Percentiles rank a stretch among this genome's conserved stretches.
Evolutionary conservation across 2,888 invertebrate species (phyloP).

Genomic region (Drosophila tripunctata): DNA sequence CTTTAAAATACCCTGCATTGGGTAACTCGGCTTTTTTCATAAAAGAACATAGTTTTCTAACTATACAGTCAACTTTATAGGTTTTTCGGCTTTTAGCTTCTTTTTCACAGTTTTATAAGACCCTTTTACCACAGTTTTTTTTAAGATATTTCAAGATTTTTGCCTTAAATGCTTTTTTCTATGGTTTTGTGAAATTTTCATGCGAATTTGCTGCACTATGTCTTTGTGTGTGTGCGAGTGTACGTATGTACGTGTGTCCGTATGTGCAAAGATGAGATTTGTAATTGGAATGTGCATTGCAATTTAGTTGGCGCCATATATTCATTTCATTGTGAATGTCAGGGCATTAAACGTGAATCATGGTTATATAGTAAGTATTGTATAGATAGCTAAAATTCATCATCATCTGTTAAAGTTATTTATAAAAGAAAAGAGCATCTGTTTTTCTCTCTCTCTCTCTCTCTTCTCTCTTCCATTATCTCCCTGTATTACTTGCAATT

Average conservation of each 20-base stretch:
- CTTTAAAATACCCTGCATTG: no score
- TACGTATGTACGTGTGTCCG: no score
- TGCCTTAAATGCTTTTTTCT: constrained; percentile 21
- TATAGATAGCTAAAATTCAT: no score
- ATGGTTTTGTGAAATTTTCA: constrained; percentile 22
- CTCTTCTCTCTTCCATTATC: neutral
- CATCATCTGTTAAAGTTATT: constrained; percentile 17
- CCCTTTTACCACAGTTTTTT: no score
- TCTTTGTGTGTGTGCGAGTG: constrained; percentile 1
- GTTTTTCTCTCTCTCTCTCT: neutral
- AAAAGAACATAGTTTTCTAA: no score
- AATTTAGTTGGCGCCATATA: constrained; percentile 46
- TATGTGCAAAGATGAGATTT: constrained; percentile 16
- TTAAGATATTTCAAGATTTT: constrained; percentile 26
- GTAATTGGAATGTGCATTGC: constrained; percentile 32
- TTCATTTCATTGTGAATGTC: constrained; percentile 45
- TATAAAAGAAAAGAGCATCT: neutral
- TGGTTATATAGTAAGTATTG: neutral
- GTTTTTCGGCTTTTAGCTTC: no score
- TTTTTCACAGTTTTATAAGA: no score
- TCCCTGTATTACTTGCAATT: neutral
- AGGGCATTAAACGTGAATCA: constrained; percentile 28
- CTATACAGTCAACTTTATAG: no score
- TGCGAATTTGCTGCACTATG: constrained; percentile 31
- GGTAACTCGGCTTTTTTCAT: no score